Conservation (phyloP, 1,140 invertebrate species). For the Chelonus insularis region DNA sequence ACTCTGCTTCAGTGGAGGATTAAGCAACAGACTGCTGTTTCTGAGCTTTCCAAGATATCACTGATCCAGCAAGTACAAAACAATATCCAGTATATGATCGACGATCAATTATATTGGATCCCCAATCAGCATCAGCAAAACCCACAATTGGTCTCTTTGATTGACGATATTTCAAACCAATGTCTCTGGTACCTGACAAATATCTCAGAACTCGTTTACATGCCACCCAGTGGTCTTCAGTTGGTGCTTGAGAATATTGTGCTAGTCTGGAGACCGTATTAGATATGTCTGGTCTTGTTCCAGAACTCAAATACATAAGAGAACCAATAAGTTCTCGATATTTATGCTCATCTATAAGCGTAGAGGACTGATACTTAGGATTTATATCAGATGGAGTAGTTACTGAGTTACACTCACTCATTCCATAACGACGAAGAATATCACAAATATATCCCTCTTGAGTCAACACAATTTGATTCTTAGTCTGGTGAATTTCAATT, state of each 20-base stretch:
- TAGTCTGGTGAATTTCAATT: constrained; percentile 23
- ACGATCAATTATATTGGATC: not conserved
- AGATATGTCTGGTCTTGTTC: constrained; percentile 50
- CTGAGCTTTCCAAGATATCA: not conserved
- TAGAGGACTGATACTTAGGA: not conserved
- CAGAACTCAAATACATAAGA: constrained; percentile 46
- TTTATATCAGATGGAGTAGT: constrained; percentile 41
- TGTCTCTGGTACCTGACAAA: constrained; percentile 44
- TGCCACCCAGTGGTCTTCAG: constrained; percentile 45
- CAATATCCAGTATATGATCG: not conserved
- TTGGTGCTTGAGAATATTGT: constrained; percentile 39
- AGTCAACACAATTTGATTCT: constrained; percentile 9
- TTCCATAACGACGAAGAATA: constrained; percentile 43
- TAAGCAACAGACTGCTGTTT: not conserved
- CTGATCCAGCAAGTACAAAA: not conserved
- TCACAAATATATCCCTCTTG: constrained; percentile 41
- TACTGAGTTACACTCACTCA: constrained; percentile 44
- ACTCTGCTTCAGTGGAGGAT: constrained; percentile 4
- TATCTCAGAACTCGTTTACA: constrained; percentile 50
- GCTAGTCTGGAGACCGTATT: too few relatives aligned
- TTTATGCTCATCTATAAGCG: not conserved
- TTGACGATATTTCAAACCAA: constrained; percentile 22
- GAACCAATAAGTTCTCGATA: constrained; percentile 43
- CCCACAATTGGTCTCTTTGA: not conserved
- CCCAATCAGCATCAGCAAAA: not conserved